phyloP scores from a whole-genome alignment of 2,888 invertebrate species.

The Pollenia griseotomentosa region DNA sequence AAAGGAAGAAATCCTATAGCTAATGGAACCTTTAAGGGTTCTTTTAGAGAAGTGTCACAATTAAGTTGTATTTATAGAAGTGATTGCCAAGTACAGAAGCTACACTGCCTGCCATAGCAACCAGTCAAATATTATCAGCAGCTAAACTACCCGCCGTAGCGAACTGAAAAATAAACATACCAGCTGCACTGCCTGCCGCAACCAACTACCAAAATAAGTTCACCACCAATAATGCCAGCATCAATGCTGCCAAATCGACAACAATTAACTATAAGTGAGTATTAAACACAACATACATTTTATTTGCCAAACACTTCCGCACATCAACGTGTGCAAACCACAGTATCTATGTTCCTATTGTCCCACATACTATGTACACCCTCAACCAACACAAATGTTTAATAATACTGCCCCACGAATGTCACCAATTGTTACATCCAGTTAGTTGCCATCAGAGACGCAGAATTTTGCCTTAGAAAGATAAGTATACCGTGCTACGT shows the following conservation, averaged over 20 bases:
- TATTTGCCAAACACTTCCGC: constrained; percentile 25
- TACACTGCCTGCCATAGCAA: constrained; percentile 36
- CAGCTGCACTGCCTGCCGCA: constrained; percentile 27
- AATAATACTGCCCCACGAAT: constrained; percentile 27
- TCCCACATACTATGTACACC: too few relatives aligned
- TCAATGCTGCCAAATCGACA: constrained; percentile 8
- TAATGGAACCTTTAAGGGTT: neutral
- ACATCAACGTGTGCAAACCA: constrained; percentile 14
- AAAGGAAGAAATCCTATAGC: constrained; percentile 13
- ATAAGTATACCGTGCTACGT: neutral
- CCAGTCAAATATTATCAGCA: too few relatives aligned
- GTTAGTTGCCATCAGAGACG: constrained; percentile 5
- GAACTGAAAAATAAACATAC: neutral
- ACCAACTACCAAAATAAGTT: constrained; percentile 2
- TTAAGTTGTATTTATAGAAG: neutral
- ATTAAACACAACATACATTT: constrained; percentile 11
- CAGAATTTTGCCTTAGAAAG: neutral
- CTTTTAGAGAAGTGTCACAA: neutral
- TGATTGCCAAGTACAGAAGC: constrained; percentile 4
- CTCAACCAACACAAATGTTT: neutral
- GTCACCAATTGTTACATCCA: constrained; percentile 11
- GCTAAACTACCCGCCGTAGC: constrained; percentile 36
- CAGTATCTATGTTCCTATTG: too few relatives aligned
- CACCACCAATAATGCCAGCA: neutral
- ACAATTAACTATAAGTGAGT: constrained; percentile 12